Base-by-base conservation (phyloP, 64 coral and sea anemone species). In the Pachyseris speciosa region DNA sequence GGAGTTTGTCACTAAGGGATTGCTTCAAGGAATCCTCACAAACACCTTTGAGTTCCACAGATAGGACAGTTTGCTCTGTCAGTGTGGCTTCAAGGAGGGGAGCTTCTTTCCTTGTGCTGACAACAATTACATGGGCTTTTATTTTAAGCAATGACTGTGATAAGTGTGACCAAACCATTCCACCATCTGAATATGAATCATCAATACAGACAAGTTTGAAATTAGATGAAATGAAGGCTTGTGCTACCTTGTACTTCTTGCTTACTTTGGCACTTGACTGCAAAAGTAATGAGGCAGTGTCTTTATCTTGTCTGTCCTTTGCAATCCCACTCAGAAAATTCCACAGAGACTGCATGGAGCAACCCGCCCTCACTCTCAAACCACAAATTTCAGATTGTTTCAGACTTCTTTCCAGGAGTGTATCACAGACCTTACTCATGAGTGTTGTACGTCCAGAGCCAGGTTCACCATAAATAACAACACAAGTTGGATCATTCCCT, bases 151-250 rank as follows among this genome's bases (percentile, higher is more conserved):
- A 81, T 29, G 69, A 25, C 26, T 77, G 72, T 32, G 67, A 92
- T 47, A 88, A 25, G 31, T 74, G 59, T 32, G 47, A 73, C 67
- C 70, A 96, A 51, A 88, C 29, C 26, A 34, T 44, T 8, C 85
- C 67, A 51, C 85, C 22, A 85, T 90, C 64, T 39, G 72, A 40
- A 37, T 85, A 86, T 69, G 69, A 77, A 79, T 96, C 53, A 84
- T 96, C 94, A 24, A 96, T 27, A 44, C 90, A 96, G 28, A 96
- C 45, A 6, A 96, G 44, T 57, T 80, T 93, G 63, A 85, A 93
- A 39, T 96, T 80, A 66, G 44, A 17, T 25, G 90, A 52, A 59
- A 96, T 27, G 19, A 93, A 85, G 6, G 9, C 8, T 40, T 84
- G 47, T 66, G 92, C 74, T n/a, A 45, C 58, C 48, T 93, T 40